Conservation (phyloP, 92 coral and sea anemone genomes). For the Parazoanthus darwini region DNA sequence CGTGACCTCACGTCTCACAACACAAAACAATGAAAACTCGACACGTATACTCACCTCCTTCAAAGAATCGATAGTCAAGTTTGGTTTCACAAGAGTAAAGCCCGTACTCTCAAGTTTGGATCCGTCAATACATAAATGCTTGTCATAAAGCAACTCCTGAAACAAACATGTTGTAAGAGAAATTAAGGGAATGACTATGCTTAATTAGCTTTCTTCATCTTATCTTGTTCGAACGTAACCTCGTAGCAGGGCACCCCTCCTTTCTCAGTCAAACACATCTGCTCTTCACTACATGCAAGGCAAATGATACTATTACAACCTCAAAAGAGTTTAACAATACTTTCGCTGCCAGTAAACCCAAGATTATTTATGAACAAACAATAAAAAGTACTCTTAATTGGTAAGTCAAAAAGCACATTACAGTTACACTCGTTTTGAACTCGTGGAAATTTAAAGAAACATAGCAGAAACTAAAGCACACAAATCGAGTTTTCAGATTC, state of each 20-base stretch:
- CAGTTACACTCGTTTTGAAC: too few species aligned
- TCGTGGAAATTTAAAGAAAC: too few species aligned
- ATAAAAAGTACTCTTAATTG: too few species aligned
- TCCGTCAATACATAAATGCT: conserved; percentile 81
- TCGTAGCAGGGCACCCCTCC: neutral
- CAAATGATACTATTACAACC: neutral
- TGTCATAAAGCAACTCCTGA: conserved; percentile 92
- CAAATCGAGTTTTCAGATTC: too few species aligned
- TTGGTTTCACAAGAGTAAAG: conserved; percentile 60
- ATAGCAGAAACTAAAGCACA: too few species aligned
- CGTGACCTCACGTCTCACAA: too few species aligned
- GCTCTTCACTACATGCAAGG: neutral
- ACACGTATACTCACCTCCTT: conserved; percentile 59
- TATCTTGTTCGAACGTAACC: neutral
- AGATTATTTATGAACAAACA: too few species aligned
- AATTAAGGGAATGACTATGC: too few species aligned
- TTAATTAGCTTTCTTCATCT: neutral
- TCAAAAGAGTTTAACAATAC: neutral
- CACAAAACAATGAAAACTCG: too few species aligned
- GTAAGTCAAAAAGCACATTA: too few species aligned
- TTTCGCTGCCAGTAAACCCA: too few species aligned
- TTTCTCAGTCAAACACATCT: neutral
- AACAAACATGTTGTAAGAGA: neutral
- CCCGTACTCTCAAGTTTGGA: conserved; percentile 87
- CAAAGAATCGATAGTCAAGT: conserved; percentile 65